Percentiles rank a stretch among this genome's conserved stretches.
phyloP scores from a whole-genome alignment of 2,888 invertebrate species.

The Microctonus aethiopoides region DNA sequence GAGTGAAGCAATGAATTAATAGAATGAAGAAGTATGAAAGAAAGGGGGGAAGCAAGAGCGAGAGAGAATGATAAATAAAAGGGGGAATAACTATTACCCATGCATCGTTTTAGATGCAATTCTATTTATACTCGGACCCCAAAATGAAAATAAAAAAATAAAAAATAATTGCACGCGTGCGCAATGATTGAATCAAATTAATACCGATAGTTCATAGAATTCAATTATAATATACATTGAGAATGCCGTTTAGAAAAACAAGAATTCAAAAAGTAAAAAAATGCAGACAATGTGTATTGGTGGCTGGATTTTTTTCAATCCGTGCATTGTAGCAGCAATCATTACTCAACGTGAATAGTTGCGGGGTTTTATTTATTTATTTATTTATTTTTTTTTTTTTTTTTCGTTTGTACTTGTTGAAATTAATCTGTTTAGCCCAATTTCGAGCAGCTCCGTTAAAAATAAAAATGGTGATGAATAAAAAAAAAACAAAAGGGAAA shows the following conservation, averaged over 20 bases:
- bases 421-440: not conserved
- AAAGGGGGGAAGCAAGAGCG: not conserved
- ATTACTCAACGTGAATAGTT: not conserved
- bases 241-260: constrained; percentile 16
- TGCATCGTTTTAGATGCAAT: not conserved
- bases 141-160: not conserved
- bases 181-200: not conserved
- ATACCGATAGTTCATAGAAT: constrained; percentile 6
- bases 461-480: not conserved
- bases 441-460: constrained; percentile 1
- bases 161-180: constrained; percentile 3
- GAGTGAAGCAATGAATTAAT: not conserved
- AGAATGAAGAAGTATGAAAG: constrained; percentile 11
- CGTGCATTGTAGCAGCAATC: constrained; percentile 50
- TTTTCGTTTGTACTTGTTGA: not conserved
- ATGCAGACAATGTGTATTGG: constrained; percentile 77
- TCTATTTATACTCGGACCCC: not conserved
- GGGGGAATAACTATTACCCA: not conserved
- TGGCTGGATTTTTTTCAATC: constrained; percentile 67
- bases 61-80: not conserved
- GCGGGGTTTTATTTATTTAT: not conserved
- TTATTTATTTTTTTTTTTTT: not conserved
- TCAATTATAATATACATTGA: constrained; percentile 2
- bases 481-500: not conserved
- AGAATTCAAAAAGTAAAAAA: constrained; percentile 48